Conservation (phyloP, 2,113 vertebrate species). For the Mirza zaza region DNA sequence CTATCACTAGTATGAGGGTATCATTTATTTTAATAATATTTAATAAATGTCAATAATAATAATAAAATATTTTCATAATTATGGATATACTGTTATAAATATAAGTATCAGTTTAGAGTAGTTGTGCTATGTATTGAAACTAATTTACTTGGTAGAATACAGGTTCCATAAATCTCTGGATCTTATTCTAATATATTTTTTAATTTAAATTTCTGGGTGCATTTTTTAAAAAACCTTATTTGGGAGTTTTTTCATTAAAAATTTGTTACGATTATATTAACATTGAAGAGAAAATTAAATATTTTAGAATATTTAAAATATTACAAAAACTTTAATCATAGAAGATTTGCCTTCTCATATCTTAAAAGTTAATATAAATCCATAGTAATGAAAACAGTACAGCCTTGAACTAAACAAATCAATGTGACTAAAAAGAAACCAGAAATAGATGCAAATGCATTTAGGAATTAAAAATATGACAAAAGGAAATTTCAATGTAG, state of each 20-base stretch:
- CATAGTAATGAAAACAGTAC: not conserved
- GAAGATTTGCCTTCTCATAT: not conserved
- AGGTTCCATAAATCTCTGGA: not conserved
- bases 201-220: not conserved
- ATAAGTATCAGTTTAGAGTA: not conserved
- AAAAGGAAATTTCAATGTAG: not conserved
- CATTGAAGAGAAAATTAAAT: not conserved
- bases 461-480: not conserved
- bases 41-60: not conserved
- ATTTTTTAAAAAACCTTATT: not conserved
- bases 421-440: not conserved
- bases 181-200: not conserved
- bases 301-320: conserved; percentile 4
- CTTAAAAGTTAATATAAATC: not conserved
- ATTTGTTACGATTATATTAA: not conserved
- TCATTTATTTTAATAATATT: not conserved
- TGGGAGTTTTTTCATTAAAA: not conserved
- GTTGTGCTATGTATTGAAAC: not conserved
- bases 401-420: too few species aligned
- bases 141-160: not conserved
- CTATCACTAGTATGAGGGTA: not conserved
- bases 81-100: not conserved
- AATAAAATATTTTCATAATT: not conserved
- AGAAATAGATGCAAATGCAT: not conserved
- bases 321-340: not conserved